phyloP scores from a whole-genome alignment of 1,140 invertebrate species.

The Matsumurasca onukii region DNA sequence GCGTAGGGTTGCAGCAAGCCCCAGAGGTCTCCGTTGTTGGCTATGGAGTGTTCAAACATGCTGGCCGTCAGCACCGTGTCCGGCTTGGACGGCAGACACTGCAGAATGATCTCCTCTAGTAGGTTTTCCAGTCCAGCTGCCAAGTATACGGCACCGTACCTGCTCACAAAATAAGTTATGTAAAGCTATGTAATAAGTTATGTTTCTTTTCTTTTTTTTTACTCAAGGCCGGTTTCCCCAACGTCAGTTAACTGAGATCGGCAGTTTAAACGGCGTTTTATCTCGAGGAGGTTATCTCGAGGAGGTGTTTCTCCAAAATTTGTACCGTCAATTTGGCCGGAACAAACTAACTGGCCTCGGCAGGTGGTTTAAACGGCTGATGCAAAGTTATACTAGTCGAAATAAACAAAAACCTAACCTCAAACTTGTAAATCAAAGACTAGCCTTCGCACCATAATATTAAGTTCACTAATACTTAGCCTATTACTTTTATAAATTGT shows the following conservation, averaged over 20 bases:
- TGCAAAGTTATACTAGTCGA: too few relatives aligned
- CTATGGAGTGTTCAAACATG: slow-evolving; percentile 79
- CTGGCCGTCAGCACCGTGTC: slow-evolving; percentile 70
- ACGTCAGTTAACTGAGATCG: too few relatives aligned
- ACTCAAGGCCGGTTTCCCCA: too few relatives aligned
- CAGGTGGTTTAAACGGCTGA: too few relatives aligned
- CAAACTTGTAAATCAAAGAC: too few relatives aligned
- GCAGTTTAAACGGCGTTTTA: not conserved
- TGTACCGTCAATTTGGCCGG: too few relatives aligned
- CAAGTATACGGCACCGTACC: slow-evolving; percentile 83
- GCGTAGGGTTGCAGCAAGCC: slow-evolving; percentile 86
- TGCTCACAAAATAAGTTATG: slow-evolving; percentile 46
- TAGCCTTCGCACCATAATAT: too few relatives aligned
- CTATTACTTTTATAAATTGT: too few relatives aligned
- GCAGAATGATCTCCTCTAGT: slow-evolving; percentile 79
- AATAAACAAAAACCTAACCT: too few relatives aligned
- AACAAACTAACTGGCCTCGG: too few relatives aligned
- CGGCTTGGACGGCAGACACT: slow-evolving; percentile 68
- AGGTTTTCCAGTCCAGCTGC: slow-evolving; percentile 87
- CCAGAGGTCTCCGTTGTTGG: slow-evolving; percentile 85
- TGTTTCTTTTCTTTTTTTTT: not conserved
- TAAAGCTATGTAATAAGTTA: not conserved
- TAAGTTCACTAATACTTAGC: too few relatives aligned
- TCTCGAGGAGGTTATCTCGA: not conserved
- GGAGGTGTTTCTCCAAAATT: too few relatives aligned